These are phyloP conservation scores for Scolopax mira DNA, from an alignment of 2,113 vertebrate genomes.

Conservation along the genomic window DNA sequence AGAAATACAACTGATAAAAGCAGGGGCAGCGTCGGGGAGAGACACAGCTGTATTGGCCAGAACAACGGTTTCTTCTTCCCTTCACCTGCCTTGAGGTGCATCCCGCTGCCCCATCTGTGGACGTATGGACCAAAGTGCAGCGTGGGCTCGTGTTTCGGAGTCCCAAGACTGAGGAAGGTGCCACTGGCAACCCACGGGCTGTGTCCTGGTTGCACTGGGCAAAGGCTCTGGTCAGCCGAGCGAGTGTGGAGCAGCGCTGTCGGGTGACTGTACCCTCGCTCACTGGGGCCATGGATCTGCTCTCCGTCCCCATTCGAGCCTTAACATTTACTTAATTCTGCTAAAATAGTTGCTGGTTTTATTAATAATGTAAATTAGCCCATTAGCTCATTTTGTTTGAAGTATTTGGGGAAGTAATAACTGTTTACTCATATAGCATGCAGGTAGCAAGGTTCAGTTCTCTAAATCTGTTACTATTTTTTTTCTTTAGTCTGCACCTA, in stretches of 20 bases:
- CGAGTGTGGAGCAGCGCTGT: fast-evolving
- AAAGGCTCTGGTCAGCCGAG: fast-evolving
- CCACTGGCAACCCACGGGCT: fast-evolving
- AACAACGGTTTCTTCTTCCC: fast-evolving
- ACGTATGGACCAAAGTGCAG: fast-evolving
- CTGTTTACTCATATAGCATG: neutral
- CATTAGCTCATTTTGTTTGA: neutral
- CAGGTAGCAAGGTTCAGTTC: neutral
- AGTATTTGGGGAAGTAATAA: neutral
- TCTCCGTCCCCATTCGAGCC: neutral
- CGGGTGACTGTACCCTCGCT: fast-evolving
- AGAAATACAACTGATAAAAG: neutral
- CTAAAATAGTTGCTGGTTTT: neutral
- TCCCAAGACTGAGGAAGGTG: neutral
- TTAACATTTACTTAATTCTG: neutral
- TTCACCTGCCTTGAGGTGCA: fast-evolving
- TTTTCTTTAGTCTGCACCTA: neutral
- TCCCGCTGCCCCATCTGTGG: fast-evolving
- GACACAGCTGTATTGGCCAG: fast-evolving
- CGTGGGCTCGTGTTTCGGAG: neutral
- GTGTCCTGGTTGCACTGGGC: neutral
- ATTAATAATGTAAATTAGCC: neutral
- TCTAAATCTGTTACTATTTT: neutral
- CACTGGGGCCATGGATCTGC: neutral
- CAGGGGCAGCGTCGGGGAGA: neutral